Conservation (phyloP, 2,113 vertebrate species). For the Sceloporus tristichus region DNA sequence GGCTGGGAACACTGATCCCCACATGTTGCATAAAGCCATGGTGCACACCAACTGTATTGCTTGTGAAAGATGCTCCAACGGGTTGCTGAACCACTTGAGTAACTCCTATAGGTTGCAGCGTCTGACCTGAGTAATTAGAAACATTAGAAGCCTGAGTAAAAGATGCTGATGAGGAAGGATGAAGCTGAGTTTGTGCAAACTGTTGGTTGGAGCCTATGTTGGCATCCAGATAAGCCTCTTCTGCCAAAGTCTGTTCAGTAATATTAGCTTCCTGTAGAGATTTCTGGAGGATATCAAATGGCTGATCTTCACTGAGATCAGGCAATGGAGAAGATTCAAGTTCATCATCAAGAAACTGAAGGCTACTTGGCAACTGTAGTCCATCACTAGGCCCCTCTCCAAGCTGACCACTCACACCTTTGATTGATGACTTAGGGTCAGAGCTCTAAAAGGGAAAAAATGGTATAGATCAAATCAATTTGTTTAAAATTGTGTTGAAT, state of each 20-base stretch:
- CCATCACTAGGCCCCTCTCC: slow-evolving; percentile 88
- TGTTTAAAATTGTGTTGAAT: slow-evolving; percentile 10
- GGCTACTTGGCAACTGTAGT: slow-evolving; percentile 93
- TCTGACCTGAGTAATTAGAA: slow-evolving; percentile 88
- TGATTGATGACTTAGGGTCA: slow-evolving; percentile 86
- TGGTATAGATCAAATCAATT: slow-evolving; percentile 19
- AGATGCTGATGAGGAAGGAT: slow-evolving; percentile 86
- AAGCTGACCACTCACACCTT: slow-evolving; percentile 88
- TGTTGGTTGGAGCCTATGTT: slow-evolving; percentile 85
- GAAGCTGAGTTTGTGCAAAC: slow-evolving; percentile 85
- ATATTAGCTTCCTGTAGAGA: slow-evolving; percentile 98
- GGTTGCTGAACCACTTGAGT: slow-evolving; percentile 83
- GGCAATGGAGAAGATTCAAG: slow-evolving; percentile 89
- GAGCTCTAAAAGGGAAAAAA: slow-evolving; percentile 75
- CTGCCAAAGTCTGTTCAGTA: slow-evolving; percentile 96
- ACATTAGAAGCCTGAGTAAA: slow-evolving; percentile 87
- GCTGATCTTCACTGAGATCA: slow-evolving; percentile 95
- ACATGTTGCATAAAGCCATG: slow-evolving; percentile 94
- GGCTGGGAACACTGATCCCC: slow-evolving; percentile 84
- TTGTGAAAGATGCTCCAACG: slow-evolving; percentile 85
- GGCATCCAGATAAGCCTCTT: slow-evolving; percentile 96
- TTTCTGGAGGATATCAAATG: slow-evolving; percentile 99
- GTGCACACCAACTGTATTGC: slow-evolving; percentile 88
- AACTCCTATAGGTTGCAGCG: slow-evolving; percentile 84
- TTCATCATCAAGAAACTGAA: slow-evolving; percentile 97